phyloP scores from a whole-genome alignment of 2,113 vertebrate species.

The Puma concolor region DNA sequence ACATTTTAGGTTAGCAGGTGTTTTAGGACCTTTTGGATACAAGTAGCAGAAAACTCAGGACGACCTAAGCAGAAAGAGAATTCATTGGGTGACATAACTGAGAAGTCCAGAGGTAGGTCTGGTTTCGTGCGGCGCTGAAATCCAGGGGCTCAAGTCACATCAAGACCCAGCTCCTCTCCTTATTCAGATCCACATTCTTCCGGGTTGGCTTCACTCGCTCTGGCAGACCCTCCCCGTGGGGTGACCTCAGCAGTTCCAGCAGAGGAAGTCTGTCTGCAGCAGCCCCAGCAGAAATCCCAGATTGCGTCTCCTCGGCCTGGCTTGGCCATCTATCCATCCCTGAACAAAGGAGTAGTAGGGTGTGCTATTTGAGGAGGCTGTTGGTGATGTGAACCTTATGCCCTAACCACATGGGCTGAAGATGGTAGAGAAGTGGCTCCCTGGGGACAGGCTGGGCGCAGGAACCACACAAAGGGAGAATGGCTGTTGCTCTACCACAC shows the following conservation, averaged over 20 bases:
- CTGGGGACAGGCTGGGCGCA: background rate
- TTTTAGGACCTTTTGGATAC: background rate
- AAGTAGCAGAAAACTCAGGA: background rate
- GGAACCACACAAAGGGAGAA: background rate
- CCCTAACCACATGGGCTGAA: background rate
- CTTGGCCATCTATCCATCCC: background rate
- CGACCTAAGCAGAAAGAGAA: background rate
- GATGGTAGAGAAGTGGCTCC: background rate
- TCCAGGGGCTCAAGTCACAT: background rate
- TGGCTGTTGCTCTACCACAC: background rate
- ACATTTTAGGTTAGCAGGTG: background rate
- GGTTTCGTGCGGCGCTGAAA: background rate
- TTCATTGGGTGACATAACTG: background rate
- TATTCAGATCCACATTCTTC: background rate
- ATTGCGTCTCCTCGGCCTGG: background rate
- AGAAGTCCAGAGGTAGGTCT: background rate
- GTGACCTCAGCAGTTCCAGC: background rate
- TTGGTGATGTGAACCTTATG: background rate
- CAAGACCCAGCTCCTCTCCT: background rate
- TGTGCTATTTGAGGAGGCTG: background rate
- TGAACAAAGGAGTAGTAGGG: background rate
- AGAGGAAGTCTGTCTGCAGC: background rate
- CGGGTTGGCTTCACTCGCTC: background rate
- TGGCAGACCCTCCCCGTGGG: background rate
- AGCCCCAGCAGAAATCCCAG: background rate